Evolutionary conservation across 2,797 vertebrate genomes (phyloP).

Genomic region (Neopelma chrysocephalum): DNA sequence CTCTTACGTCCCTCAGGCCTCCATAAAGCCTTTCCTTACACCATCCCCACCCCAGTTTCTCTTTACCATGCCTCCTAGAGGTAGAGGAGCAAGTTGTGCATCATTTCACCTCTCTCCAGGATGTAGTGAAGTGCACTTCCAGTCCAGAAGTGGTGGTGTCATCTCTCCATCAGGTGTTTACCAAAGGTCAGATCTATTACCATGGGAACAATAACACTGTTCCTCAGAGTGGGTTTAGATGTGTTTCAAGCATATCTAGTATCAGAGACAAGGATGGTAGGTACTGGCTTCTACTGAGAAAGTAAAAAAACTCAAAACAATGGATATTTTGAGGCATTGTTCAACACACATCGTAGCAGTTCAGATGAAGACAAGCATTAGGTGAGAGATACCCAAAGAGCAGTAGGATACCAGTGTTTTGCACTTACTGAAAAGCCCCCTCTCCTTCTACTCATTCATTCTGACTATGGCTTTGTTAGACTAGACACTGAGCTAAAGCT

Average conservation of each 20-base stretch:
- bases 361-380: neutral
- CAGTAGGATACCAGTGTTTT: neutral
- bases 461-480: neutral
- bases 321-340: neutral
- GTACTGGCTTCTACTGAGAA: neutral
- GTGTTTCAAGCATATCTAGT: neutral
- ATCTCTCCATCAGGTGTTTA: neutral
- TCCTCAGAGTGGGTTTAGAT: neutral
- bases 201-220: neutral
- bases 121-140: neutral
- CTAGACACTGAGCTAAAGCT: neutral
- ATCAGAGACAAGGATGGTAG: neutral
- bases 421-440: neutral
- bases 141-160: neutral
- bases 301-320: neutral
- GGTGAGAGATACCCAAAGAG: neutral
- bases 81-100: neutral
- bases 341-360: neutral
- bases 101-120: neutral
- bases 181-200: neutral
- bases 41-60: neutral
- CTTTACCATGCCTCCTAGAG: neutral
- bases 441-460: neutral
- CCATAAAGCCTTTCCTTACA: neutral
- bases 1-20: neutral